phyloP scores from a whole-genome alignment of 1,140 invertebrate species.

The Procambarus clarkii region DNA sequence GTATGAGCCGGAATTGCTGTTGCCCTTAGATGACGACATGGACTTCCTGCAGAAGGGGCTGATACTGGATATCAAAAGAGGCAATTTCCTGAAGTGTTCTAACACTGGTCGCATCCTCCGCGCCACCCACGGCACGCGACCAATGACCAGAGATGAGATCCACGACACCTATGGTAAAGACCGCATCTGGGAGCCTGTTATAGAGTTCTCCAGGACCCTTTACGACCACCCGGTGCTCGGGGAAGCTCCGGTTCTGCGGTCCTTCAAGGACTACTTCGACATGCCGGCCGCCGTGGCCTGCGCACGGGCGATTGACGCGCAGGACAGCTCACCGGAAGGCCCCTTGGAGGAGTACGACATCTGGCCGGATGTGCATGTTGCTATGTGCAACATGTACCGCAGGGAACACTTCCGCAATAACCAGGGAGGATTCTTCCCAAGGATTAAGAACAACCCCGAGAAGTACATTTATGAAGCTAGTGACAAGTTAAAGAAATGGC shows the following conservation, averaged over 20 bases:
- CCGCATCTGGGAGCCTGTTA: slow-evolving; percentile 79
- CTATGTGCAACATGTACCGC: slow-evolving; percentile 81
- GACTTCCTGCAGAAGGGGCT: slow-evolving; percentile 86
- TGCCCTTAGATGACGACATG: slow-evolving; percentile 79
- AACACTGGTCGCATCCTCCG: slow-evolving; percentile 81
- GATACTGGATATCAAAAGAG: slow-evolving; percentile 84
- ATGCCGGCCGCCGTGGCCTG: slow-evolving; percentile 82
- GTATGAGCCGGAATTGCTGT: slow-evolving; percentile 79
- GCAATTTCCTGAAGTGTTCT: slow-evolving; percentile 84
- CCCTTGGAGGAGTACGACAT: slow-evolving; percentile 79
- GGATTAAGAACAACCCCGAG: slow-evolving; percentile 80
- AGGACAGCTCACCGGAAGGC: slow-evolving; percentile 77
- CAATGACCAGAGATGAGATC: slow-evolving; percentile 81
- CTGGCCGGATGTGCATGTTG: slow-evolving; percentile 83
- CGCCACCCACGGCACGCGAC: slow-evolving; percentile 83
- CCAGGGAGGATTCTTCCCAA: slow-evolving; percentile 81
- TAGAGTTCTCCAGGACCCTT: slow-evolving; percentile 78
- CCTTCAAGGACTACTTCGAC: slow-evolving; percentile 87
- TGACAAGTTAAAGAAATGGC: slow-evolving; percentile 81
- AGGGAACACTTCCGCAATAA: slow-evolving; percentile 80
- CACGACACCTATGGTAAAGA: slow-evolving; percentile 80
- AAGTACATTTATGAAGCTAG: slow-evolving; percentile 82
- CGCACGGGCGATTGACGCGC: slow-evolving; percentile 84
- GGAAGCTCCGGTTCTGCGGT: slow-evolving; percentile 79
- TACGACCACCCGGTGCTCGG: slow-evolving; percentile 81